phyloP scores from a whole-genome alignment of 2,888 invertebrate species.

The Agrotis exclamationis region DNA sequence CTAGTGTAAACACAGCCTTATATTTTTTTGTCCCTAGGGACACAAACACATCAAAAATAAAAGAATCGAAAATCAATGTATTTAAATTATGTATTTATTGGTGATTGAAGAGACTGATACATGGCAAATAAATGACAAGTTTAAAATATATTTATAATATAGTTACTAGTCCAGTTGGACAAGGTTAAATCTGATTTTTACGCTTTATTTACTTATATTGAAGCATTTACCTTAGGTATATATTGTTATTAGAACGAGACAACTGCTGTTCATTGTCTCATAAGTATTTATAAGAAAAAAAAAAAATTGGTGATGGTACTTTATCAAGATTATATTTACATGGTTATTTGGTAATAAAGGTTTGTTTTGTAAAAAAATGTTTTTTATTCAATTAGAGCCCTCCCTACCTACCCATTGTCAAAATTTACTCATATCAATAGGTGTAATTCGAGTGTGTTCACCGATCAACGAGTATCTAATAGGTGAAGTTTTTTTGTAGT shows the following conservation, averaged over 20 bases:
- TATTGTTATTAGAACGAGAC: constrained; percentile 10
- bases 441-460: too few species aligned
- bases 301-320: constrained; percentile 21
- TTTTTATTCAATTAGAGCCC: too few species aligned
- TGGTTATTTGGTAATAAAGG: constrained; percentile 41
- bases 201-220: constrained; percentile 1
- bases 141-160: neutral
- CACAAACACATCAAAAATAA: neutral
- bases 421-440: too few species aligned
- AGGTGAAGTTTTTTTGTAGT: too few species aligned
- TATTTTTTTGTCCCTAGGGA: neutral
- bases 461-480: too few species aligned
- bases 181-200: constrained; percentile 2
- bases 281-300: neutral
- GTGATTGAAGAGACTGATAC: constrained; percentile 18
- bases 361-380: neutral
- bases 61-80: neutral
- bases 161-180: constrained; percentile 22
- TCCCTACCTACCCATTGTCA: too few species aligned
- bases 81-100: neutral
- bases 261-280: constrained; percentile 2
- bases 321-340: constrained; percentile 15
- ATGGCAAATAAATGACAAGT: too few species aligned
- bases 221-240: constrained; percentile 25
- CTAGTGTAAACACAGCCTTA: too few species aligned